Percentiles rank a stretch among this genome's conserved stretches.
These are phyloP conservation scores for Lochmaea crataegi DNA, from an alignment of 2,888 invertebrate genomes.

Conservation along the genomic window DNA sequence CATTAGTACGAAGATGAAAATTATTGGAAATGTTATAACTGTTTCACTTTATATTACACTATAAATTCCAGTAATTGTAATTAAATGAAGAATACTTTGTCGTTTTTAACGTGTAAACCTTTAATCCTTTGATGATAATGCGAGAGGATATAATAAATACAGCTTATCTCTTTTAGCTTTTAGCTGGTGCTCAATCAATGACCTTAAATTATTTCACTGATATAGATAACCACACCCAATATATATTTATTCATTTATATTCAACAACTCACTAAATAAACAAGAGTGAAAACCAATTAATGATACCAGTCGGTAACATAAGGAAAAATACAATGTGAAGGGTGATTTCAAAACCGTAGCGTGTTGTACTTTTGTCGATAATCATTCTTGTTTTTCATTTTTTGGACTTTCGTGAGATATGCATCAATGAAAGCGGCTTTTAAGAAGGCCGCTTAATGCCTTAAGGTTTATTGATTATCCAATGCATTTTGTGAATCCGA, in stretches of 20 bases:
- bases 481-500: conserved; percentile 10
- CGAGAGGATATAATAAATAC: conserved; percentile 27
- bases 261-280: conserved; percentile 57
- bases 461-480: conserved; percentile 11
- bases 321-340: conserved; percentile 47
- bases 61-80: too few species aligned
- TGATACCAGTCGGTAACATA: conserved; percentile 48
- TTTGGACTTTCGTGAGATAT: conserved; percentile 32
- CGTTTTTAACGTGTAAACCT: background rate
- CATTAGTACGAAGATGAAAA: too few species aligned
- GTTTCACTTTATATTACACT: too few species aligned
- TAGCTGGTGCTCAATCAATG: conserved; percentile 40
- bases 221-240: conserved; percentile 57
- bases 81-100: background rate
- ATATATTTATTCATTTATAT: conserved; percentile 51
- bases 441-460: conserved; percentile 16
- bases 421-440: conserved; percentile 29
- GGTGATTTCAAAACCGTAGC: conserved; percentile 47
- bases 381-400: conserved; percentile 30
- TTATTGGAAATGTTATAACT: too few species aligned
- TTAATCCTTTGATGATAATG: conserved; percentile 19
- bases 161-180: conserved; percentile 27
- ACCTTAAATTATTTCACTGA: conserved; percentile 47
- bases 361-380: conserved; percentile 25
- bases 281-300: conserved; percentile 56